Base-by-base conservation (phyloP, 2,113 vertebrate genomes). In the Crypturellus undulatus region DNA sequence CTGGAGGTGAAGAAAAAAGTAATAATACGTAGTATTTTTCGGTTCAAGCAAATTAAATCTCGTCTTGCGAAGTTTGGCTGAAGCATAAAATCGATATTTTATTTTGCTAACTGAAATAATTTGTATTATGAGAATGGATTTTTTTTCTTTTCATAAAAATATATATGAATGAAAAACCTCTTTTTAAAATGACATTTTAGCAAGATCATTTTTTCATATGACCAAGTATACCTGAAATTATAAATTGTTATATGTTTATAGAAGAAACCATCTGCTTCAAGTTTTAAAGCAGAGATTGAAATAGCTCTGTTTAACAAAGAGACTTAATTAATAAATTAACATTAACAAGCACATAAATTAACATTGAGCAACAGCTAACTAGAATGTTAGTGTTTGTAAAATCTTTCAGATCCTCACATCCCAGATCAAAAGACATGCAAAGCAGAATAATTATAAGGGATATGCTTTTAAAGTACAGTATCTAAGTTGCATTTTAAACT, bases 401-500 rank as follows among this genome's bases (percentile, higher is more conserved):
- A 64, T 79, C 28, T 32, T 95, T 89, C 38, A 91, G 60, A 78
- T 79, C 15, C 11, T 88, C 42, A 26, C 25, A 34, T 49, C 43
- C 15, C 52, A 79, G 75, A 92, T 87, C 38, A 92, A 94, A 96
- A 89, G 42, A 5, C 21, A 21, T 64, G 87, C 16, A 78, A 73
- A 89, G 42, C 47, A 59, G 34, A 80, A 68, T 62, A 72, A 79
- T 43, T 40, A 59, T 21, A 28, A 24, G 38, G 40, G n/a, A 40
- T 70, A 30, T 69, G 12, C 38, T 62, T 83, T 32, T 80, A 45
- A 92, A 87, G 79, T 56, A 18, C 25, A 59, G 14, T 45, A 24
- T 24, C 72, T 89, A 86, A 75, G 2, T 10, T 82, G 42, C 34
- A 59, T 83, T 70, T 11, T 3, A 73, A 79, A 34, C 49, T 42